Base-by-base conservation (phyloP, 2,888 invertebrate species). In the Macaria notata region DNA sequence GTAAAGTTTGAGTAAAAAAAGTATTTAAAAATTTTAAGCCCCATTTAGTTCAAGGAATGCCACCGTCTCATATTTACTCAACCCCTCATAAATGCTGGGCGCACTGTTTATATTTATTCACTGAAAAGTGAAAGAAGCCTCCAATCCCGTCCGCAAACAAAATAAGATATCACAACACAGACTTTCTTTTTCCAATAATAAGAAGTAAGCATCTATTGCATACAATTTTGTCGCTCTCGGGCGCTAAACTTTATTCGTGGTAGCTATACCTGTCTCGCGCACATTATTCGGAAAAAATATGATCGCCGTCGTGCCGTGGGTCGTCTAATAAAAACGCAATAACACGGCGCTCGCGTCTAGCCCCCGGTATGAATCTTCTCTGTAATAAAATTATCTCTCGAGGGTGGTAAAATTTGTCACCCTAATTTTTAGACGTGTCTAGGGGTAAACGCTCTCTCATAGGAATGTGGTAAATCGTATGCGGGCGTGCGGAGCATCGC, bases 321-420 rank as follows among this genome's bases (percentile, higher is more conserved):
- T 69, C 62, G 67, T 71, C 77, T 86, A 85, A 84, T 88, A 88
- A 88, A 89, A 88, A 80, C 75, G 87, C 84, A 88, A 88, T 88
- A 87, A 87, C 79, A 77, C 71, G 78, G 70, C 73, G 75, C 71
- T 73, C 69, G 70, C 70, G 66, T 66, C 72, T 69, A 72, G 79
- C 82, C 79, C 66, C 73, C 62, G 81, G 80, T 81, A 75, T 70
- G 80, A 86, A 84, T 86, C 84, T 84, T 74, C 72, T 68, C 61
- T 66, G 78, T 84, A 88, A 89, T 86, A 88, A 86, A 86, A 88
- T 88, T 88, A 88, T 81, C 80, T 81, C 81, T 75, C 68, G 81
- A 79, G 78, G 69, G 75, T 74, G 78, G 81, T 81, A 79, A 78
- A 84, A 86, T 81, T 82, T 84, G 81, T 79, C 79, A 79, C 79